Evolutionary conservation across 2,888 invertebrate species (phyloP).

Genomic region (Mimas tiliae): DNA sequence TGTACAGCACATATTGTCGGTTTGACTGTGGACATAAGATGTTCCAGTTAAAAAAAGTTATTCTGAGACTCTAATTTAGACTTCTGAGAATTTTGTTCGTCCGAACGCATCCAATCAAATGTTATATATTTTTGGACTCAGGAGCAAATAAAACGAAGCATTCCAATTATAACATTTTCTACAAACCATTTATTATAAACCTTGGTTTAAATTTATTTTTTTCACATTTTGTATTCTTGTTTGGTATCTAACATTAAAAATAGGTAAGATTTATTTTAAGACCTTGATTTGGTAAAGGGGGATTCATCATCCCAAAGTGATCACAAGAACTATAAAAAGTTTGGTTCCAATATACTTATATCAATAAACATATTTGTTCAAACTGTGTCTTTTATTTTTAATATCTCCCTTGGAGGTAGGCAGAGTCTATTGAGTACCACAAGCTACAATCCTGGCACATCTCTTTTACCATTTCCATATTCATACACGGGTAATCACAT

Average conservation of each 20-base stretch:
- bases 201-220: background rate
- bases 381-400: conserved; percentile 43
- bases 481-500: no score
- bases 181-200: conserved; percentile 18
- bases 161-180: conserved; percentile 43
- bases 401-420: no score
- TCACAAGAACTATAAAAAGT: conserved; percentile 44
- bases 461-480: no score
- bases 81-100: no score
- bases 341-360: conserved; percentile 57
- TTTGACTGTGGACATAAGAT: no score
- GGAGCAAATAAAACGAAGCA: conserved; percentile 40
- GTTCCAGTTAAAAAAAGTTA: no score
- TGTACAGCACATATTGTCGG: no score
- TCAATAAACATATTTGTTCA: conserved; percentile 46
- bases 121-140: conserved; percentile 50
- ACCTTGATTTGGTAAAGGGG: conserved; percentile 59
- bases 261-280: conserved; percentile 40
- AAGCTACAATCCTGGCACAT: no score
- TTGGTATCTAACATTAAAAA: conserved; percentile 11
- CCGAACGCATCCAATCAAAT: no score
- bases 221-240: conserved; percentile 7
- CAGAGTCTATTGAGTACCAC: no score
- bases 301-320: conserved; percentile 30
- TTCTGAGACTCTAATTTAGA: no score